Percentiles rank a stretch among this genome's conserved stretches.
phyloP scores from a whole-genome alignment of 2,113 vertebrate genomes.

The Xiphophorus couchianus region DNA sequence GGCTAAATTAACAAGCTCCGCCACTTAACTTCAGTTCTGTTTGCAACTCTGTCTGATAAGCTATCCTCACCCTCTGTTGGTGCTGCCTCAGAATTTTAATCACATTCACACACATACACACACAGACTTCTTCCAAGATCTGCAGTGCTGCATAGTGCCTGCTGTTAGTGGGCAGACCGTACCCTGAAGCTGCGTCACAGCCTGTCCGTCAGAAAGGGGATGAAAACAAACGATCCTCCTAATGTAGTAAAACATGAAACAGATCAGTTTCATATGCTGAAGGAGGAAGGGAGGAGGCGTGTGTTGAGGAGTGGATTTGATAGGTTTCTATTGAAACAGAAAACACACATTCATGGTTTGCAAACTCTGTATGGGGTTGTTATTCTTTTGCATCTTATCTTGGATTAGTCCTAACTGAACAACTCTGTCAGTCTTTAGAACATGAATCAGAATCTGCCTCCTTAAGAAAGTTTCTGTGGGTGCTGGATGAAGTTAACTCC shows the following conservation, averaged over 20 bases:
- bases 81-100: background rate
- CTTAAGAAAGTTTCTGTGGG: background rate
- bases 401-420: background rate
- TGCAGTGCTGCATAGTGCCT: constrained; percentile 42
- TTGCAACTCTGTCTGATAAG: constrained; percentile 4
- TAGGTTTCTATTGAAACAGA: background rate
- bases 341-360: background rate
- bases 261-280: background rate
- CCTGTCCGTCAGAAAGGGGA: constrained; percentile 24
- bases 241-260: constrained; percentile 34
- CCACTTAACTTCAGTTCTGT: background rate
- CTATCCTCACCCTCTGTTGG: background rate
- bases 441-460: background rate
- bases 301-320: background rate
- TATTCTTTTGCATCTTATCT: background rate
- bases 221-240: constrained; percentile 43
- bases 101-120: constrained; percentile 4
- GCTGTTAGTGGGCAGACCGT: constrained; percentile 14
- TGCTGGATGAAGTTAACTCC: background rate
- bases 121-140: constrained; percentile 8
- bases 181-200: constrained; percentile 32
- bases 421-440: background rate
- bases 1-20: background rate
- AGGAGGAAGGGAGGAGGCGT: background rate
- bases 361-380: background rate